Percentiles rank a stretch among this genome's conserved stretches.
Conservation (phyloP, 2,797 vertebrate genomes). For the Neosilurus hyrtlii region DNA sequence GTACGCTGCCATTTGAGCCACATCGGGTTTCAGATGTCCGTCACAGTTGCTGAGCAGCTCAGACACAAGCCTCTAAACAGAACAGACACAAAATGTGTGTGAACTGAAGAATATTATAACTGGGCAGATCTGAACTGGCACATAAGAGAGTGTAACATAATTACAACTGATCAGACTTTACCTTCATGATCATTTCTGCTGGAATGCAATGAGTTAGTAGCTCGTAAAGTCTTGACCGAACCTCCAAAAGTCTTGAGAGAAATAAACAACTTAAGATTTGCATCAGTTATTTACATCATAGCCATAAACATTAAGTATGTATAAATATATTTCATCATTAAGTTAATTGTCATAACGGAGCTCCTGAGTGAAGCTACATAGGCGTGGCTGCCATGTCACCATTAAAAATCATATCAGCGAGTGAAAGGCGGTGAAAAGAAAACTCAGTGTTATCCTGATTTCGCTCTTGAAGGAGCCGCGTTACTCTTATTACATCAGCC, state of each 20-base stretch:
- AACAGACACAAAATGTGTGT: not conserved
- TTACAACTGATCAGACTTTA: slow-evolving; percentile 56
- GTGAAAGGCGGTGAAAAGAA: too few relatives aligned
- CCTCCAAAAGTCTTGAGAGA: slow-evolving; percentile 84
- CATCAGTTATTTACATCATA: not conserved
- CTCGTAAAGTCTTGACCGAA: slow-evolving; percentile 90
- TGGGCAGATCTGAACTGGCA: not conserved
- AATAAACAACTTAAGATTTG: not conserved
- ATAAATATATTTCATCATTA: too few relatives aligned
- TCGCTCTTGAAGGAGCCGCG: too few relatives aligned
- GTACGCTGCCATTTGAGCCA: slow-evolving; percentile 89
- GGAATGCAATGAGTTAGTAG: slow-evolving; percentile 96
- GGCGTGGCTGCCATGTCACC: too few relatives aligned
- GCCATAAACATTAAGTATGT: not conserved
- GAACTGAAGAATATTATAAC: not conserved
- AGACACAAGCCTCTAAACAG: slow-evolving; percentile 80
- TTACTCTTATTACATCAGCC: too few relatives aligned
- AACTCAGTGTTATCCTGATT: too few relatives aligned
- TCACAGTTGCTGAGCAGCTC: slow-evolving; percentile 94
- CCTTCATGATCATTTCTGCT: slow-evolving; percentile 96
- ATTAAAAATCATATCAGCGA: too few relatives aligned
- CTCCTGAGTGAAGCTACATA: too few relatives aligned
- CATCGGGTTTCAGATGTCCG: slow-evolving; percentile 92
- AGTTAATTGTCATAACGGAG: too few relatives aligned
- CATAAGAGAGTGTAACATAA: not conserved